These are phyloP conservation scores for Ceratothoa steindachneri DNA, from an alignment of 2,888 invertebrate species.

Conservation along the genomic window DNA sequence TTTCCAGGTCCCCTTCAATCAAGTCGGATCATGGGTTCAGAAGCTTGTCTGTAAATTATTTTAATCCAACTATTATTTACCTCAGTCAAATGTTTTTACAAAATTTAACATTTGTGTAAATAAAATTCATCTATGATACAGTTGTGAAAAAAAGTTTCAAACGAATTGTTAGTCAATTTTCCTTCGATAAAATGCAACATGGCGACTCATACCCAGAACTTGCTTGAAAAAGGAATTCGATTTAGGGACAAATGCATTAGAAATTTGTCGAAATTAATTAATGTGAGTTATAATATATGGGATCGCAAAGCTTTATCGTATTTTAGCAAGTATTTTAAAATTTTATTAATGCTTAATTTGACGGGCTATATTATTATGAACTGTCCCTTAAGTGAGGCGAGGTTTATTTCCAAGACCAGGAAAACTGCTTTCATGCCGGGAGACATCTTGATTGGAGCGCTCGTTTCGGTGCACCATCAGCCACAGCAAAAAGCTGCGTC, in stretches of 20 bases:
- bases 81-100: too few species aligned
- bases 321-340: constrained; percentile 8
- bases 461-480: constrained; percentile 59
- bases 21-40: too few species aligned
- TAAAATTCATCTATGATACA: too few species aligned
- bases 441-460: constrained; percentile 60
- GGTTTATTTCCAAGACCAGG: constrained; percentile 19
- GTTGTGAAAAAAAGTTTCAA: too few species aligned
- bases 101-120: too few species aligned
- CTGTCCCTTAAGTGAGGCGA: not conserved
- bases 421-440: constrained; percentile 58
- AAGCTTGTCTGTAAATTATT: too few species aligned
- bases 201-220: not conserved
- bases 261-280: not conserved
- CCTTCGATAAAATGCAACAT: not conserved
- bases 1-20: too few species aligned
- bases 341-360: not conserved
- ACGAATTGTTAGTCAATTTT: too few species aligned
- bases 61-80: too few species aligned
- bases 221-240: not conserved
- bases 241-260: not conserved
- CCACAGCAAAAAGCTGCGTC: constrained; percentile 54
- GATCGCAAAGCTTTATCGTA: not conserved
- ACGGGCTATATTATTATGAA: not conserved
- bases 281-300: not conserved